Percentiles rank a stretch among this genome's conserved stretches.
Evolutionary conservation across 2,113 vertebrate genomes (phyloP).

Genomic region (Pseudopipra pipra): DNA sequence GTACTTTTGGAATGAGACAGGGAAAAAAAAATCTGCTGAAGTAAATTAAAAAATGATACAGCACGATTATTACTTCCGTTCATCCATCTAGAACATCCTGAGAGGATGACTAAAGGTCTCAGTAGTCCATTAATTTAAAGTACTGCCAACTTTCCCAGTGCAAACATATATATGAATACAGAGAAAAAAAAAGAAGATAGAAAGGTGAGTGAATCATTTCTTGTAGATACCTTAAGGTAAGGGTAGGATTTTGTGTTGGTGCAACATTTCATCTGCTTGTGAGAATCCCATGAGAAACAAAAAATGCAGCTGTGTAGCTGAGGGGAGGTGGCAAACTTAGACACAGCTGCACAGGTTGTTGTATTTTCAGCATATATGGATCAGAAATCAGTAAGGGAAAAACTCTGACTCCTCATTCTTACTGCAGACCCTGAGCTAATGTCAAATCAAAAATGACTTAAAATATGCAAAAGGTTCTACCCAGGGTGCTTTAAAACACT

Average conservation of each 20-base stretch:
- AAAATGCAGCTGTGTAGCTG: not conserved
- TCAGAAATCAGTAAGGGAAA: not conserved
- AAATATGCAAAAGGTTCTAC: not conserved
- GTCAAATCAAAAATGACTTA: not conserved
- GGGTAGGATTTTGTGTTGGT: not conserved
- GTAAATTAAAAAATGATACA: not conserved
- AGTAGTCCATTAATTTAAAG: constrained; percentile 23
- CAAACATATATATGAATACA: not conserved
- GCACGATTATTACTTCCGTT: not conserved
- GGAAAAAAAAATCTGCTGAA: not conserved
- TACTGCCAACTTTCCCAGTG: not conserved
- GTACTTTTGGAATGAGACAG: not conserved
- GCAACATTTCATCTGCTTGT: not conserved
- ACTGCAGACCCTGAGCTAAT: not conserved
- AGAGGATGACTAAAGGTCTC: constrained; percentile 12
- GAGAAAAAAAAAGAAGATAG: no score
- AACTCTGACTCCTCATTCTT: not conserved
- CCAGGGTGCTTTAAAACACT: not conserved
- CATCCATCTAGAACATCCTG: not conserved
- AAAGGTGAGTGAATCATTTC: not conserved
- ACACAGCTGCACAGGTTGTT: not conserved
- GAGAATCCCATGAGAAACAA: not conserved
- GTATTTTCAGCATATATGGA: not conserved
- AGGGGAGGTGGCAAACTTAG: not conserved
- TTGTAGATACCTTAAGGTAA: not conserved